Evolutionary conservation across 2,113 vertebrate species (phyloP), one percentile per base, ranked within the genome.

Genomic region (Protomyctophum bolini): DNA sequence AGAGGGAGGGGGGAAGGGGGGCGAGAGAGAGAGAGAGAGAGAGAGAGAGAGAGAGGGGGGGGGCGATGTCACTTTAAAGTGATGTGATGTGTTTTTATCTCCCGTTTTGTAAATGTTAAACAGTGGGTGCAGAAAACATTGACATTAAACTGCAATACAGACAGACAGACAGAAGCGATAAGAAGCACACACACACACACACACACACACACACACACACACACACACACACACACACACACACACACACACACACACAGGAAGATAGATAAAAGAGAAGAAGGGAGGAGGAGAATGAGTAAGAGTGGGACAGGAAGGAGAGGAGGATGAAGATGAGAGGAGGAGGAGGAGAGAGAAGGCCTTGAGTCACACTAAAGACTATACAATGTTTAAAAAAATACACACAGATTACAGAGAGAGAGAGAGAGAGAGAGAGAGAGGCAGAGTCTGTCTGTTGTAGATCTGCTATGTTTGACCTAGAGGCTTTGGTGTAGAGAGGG

Each of bases 61-160:
- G n/a, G 0, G 8, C 14, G 46, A 63, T 41, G 33, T 6, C 33
- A 41, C 33, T 4, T 41, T 41, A 6, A 41, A 41, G 33, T 41
- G 33, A 6, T 41, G 33, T 41, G 58, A 67, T 72, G 64, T 80
- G 10, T 14, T 58, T 15, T 79, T 74, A 68, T 80, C 79, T 70
- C 63, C 48, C 33, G 56, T 52, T 70, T 58, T 81, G 77, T 76
- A 81, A 88, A 89, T 86, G 88, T 88, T 86, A 84, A 86, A 73
- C 69, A 67, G 79, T 86, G 77, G 82, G 82, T 65, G 80, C 68
- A 73, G 73, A 72, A 70, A 63, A 21, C 77, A 80, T 63, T 86
- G 81, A 84, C 77, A 84, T 84, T 82, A 82, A 80, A 54, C 66
- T 28, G 45, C 21, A 41, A 33, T 60, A 47, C 10, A 46, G 11